Conservation (phyloP, 30 jellyfish, hydroid and myxozoan species). For the Hydractinia symbiolongicarpus region DNA sequence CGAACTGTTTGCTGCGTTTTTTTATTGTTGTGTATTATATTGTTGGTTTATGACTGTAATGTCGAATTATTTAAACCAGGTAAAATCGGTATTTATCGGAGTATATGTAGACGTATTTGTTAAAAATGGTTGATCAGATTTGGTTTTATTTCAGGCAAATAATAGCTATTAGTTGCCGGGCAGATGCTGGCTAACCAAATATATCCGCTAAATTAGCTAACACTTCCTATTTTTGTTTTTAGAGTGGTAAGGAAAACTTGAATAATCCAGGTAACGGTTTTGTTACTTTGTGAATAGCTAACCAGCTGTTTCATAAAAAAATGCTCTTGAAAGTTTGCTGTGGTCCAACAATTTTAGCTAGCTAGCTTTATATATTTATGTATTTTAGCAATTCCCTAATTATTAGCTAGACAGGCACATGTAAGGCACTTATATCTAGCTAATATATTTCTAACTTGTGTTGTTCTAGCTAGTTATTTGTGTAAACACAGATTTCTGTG, state of each 20-base stretch:
- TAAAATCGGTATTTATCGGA: slow-evolving; percentile 11
- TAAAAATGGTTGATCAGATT: no score
- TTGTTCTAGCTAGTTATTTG: no score
- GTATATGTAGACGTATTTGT: neutral
- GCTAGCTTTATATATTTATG: no score
- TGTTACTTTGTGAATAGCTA: neutral
- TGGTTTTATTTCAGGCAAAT: no score
- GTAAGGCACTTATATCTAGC: no score
- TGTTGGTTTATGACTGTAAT: slow-evolving; percentile 57
- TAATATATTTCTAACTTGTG: no score
- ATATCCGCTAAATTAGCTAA: neutral
- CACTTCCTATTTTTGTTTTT: neutral
- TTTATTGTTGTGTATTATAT: neutral
- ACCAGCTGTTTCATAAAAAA: no score
- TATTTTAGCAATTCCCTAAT: no score
- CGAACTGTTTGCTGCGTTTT: neutral
- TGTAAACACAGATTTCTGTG: no score
- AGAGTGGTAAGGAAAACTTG: slow-evolving; percentile 20
- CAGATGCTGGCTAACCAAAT: neutral
- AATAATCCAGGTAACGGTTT: slow-evolving; percentile 17
- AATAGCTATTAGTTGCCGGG: neutral
- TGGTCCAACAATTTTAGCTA: no score
- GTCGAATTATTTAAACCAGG: slow-evolving; percentile 88
- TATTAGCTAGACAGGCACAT: no score
- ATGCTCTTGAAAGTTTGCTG: no score